These are phyloP conservation scores for Carduelis carduelis DNA, from an alignment of 2,797 vertebrate genomes.

Conservation along the genomic window DNA sequence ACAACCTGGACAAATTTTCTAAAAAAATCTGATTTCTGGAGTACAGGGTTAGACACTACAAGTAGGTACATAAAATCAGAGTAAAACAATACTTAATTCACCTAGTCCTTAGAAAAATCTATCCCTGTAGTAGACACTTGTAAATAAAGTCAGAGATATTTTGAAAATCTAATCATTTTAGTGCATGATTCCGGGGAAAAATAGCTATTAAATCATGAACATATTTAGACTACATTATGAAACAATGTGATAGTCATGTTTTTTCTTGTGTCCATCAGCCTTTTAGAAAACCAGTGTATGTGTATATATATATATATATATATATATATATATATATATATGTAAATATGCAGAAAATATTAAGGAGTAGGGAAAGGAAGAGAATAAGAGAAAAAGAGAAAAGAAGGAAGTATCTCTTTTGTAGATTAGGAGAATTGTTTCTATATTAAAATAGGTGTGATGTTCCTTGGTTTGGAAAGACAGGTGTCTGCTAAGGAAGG, in stretches of 20 bases:
- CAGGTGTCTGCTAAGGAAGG: too few species aligned
- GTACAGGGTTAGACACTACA: neutral
- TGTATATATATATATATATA: rapidly evolving
- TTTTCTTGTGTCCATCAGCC: neutral
- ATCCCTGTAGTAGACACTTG: neutral
- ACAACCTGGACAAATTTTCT: neutral
- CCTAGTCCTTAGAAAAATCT: neutral
- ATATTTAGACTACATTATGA: neutral
- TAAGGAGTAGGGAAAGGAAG: neutral
- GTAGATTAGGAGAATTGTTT: neutral
- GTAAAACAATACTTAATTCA: neutral
- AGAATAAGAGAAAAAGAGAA: neutral
- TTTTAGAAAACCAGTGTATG: neutral
- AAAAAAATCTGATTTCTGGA: neutral
- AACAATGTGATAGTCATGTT: neutral
- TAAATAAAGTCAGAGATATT: neutral
- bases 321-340: rapidly evolving
- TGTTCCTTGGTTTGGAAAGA: too few species aligned
- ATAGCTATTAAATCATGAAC: neutral
- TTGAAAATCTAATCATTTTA: neutral
- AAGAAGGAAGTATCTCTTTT: neutral
- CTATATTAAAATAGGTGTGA: neutral
- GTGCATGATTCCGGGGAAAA: neutral
- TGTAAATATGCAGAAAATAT: neutral
- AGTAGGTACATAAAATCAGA: neutral